A percentile compares a stretch with the other conserved stretches of the same genome.
These are phyloP conservation scores for Aselliscus stoliczkanus DNA, from an alignment of 2,797 vertebrate genomes.

Conservation along the genomic window DNA sequence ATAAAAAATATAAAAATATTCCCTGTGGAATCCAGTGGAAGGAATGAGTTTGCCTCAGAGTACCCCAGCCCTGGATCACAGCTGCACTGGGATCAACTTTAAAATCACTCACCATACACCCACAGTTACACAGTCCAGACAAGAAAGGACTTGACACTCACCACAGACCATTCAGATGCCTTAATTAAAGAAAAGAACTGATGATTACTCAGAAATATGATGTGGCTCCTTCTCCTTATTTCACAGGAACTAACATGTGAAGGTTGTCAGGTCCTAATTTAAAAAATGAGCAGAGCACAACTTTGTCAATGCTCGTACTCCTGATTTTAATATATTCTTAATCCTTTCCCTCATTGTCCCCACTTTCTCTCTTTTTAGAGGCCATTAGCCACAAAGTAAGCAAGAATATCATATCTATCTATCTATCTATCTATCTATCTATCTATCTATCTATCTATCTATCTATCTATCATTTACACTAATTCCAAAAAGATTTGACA, in stretches of 20 bases:
- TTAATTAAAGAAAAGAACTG: neutral
- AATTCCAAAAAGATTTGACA: neutral
- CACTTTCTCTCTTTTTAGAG: neutral
- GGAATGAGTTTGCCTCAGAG: neutral
- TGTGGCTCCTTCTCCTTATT: neutral
- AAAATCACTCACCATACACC: neutral
- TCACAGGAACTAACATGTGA: neutral
- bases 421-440: neutral
- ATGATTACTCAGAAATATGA: neutral
- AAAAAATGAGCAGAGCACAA: neutral
- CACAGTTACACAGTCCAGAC: accelerated
- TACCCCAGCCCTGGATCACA: neutral
- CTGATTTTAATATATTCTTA: neutral
- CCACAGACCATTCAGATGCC: neutral
- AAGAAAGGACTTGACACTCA: neutral
- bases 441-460: neutral
- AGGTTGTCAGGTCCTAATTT: neutral
- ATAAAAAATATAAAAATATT: neutral
- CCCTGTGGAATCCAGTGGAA: neutral
- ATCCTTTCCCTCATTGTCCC: neutral
- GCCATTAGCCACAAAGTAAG: neutral
- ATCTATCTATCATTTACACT: neutral
- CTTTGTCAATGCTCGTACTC: neutral
- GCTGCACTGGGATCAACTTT: neutral
- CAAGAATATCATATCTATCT: neutral